Evolutionary conservation across 92 coral and sea anemone genomes (phyloP), one percentile per base, ranked within the genome.

Genomic region (Heliopora coerulea): DNA sequence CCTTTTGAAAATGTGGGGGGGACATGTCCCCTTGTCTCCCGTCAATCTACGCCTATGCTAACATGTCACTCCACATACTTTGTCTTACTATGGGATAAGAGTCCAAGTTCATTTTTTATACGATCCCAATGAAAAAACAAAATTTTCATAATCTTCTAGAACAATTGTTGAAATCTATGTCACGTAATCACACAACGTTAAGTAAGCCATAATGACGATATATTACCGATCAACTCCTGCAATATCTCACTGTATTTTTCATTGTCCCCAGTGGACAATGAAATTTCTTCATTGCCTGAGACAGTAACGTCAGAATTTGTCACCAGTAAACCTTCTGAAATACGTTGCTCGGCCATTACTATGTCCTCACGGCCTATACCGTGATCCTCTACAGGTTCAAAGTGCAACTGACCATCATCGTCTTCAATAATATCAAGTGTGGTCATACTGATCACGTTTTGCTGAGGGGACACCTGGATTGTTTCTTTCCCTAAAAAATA

Each of bases 341-440:
- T 26, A 12, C 37, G 56, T 54, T 70, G 63, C 21, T 70, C 77
- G 19, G 77, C 62, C 24, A 54, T 39, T 5, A 54, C 63, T 10
- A 70, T 54, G 35, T 70, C 77, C 31, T 70, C 77, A 35, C 63
- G 77, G 25, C 50, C 30, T 52, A 30, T 54, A 37, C 63, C 77
- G 34, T 70, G 77, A 70, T 70, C 77, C 41, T 14, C 62, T 18
- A 70, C 24, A 18, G 77, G 77, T 15, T 48, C 50, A 54, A 70
- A 49, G 17, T 67, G 57, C 24, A 67, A 50, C 30, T 46, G 21
- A 44, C 48, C 59, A 32, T 67, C 74, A 18, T 67, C 74, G 48
- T 67, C 74, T 10, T 67, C 74, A 48, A 44, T 6, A 32, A 67
- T 67, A 49, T 67, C 74, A 12, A 67, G 33, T 31, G 74, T 67